Evolutionary conservation across 1,140 invertebrate species (phyloP).

Genomic region (Zelostemma sp.): DNA sequence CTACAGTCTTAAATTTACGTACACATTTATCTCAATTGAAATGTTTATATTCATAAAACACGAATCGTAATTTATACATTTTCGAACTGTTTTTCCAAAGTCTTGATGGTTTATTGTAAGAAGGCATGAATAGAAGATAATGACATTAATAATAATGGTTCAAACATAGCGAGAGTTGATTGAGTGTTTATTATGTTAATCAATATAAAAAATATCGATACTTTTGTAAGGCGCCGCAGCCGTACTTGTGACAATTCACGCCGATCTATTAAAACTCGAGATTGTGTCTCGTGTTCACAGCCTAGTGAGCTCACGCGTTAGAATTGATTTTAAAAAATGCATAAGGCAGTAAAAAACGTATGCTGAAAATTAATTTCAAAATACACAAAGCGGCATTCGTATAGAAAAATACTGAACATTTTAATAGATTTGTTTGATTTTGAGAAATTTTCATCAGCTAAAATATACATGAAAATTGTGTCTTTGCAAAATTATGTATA

Average conservation of each 20-base stretch:
- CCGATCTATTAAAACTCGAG: slow-evolving; percentile 21
- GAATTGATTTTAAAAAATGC: too few species aligned
- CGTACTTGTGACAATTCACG: slow-evolving; percentile 26
- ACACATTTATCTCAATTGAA: slow-evolving; percentile 52
- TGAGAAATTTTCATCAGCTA: too few species aligned
- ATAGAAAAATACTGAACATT: too few species aligned
- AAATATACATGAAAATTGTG: too few species aligned
- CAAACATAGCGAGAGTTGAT: slow-evolving; percentile 55
- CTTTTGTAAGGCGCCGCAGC: slow-evolving; percentile 35
- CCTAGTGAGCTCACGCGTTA: slow-evolving; percentile 45
- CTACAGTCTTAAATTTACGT: slow-evolving; percentile 56
- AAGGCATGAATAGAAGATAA: slow-evolving; percentile 47
- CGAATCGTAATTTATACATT: slow-evolving; percentile 50
- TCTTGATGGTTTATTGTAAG: slow-evolving; percentile 35
- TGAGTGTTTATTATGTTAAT: slow-evolving; percentile 36
- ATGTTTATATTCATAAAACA: slow-evolving; percentile 53
- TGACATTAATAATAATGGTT: slow-evolving; percentile 30
- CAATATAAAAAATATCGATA: slow-evolving; percentile 19
- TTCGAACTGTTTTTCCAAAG: slow-evolving; percentile 44
- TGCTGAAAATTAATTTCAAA: slow-evolving; percentile 38
- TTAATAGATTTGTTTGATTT: too few species aligned
- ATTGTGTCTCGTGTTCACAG: slow-evolving; percentile 38
- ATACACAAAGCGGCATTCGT: slow-evolving; percentile 4
- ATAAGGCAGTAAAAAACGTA: too few species aligned
- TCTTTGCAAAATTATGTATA: too few species aligned